Conservation (phyloP, 2,888 invertebrate genomes). For the Conomelus anceps region DNA sequence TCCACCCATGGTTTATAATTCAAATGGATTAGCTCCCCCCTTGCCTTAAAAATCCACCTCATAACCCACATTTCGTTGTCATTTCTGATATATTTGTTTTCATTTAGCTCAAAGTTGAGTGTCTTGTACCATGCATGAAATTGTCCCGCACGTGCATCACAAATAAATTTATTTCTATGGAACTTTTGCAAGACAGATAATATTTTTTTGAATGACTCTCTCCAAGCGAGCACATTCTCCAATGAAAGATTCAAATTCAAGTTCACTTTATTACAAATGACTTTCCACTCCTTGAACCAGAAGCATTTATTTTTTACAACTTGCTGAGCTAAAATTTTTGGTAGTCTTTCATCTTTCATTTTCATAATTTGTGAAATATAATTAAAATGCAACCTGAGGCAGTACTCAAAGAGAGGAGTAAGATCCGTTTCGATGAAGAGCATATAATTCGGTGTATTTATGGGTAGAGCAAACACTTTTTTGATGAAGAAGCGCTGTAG, state of each 20-base stretch:
- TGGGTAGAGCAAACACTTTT: constrained; percentile 15
- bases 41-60: constrained; percentile 6
- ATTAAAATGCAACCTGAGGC: not conserved
- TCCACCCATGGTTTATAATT: constrained; percentile 13
- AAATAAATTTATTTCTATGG: not conserved
- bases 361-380: not conserved
- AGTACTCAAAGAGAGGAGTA: not conserved
- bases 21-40: not conserved
- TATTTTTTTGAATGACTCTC: not conserved
- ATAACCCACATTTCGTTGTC: not conserved
- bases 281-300: not conserved
- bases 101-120: not conserved
- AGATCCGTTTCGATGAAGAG: constrained; percentile 19
- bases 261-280: too few species aligned
- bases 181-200: not conserved
- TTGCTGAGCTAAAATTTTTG: constrained; percentile 6
- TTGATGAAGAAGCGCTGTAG: constrained; percentile 19
- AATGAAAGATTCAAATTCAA: not conserved
- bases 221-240: not conserved
- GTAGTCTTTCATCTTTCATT: constrained; percentile 3
- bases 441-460: constrained; percentile 19
- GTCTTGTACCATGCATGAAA: not conserved
- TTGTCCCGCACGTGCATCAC: not conserved
- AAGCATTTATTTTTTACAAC: not conserved
- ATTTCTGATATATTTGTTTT: not conserved